Base-by-base conservation (phyloP, 2,113 vertebrate genomes). In the Pyxicephalus adspersus region DNA sequence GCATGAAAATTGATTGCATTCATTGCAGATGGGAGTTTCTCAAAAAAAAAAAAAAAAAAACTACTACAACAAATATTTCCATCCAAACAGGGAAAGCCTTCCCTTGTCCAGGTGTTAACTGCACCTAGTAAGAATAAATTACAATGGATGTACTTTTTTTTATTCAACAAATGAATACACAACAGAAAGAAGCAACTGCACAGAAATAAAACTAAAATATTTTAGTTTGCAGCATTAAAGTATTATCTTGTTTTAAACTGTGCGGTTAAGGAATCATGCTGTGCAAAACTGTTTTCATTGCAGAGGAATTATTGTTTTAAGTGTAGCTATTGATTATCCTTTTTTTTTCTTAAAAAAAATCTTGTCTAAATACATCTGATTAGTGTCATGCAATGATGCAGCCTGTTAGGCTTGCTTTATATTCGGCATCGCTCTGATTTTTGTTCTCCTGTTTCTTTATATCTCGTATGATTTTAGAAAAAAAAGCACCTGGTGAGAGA, bases 401-500 rank as follows among this genome's bases (percentile, higher is more conserved):
- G 87, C 88, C 90, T 86, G 89, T 88, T 88, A 89, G 89, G 87
- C 81, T 83, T 86, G 87, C 88, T 95, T 94, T 92, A 91, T 93
- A 92, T 93, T 94, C 91, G 87, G 88, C 83, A 88, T 87, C 66
- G 84, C 90, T 91, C 91, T 89, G 87, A 83, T 88, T 87, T 88
- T 89, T 84, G 89, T 80, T 80, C 86, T 85, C 77, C 80, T 64
- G 64, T 87, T 89, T 87, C 86, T 92, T 86, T 90, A 83, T 87
- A 86, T 85, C 84, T 83, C 65, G 84, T 54, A 52, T 81, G 86
- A 77, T 86, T 19, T 83, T 88, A 88, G 28, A 87, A 85, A 55
- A 70, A 68, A 87, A 94, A 93, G 96, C 93, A 97, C 96, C 96
- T 97, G 96, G 94, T 90, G 93, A 93, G 92, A 94, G 86, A 90